Conservation (phyloP, 2,113 vertebrate species). For the Passer domesticus region DNA sequence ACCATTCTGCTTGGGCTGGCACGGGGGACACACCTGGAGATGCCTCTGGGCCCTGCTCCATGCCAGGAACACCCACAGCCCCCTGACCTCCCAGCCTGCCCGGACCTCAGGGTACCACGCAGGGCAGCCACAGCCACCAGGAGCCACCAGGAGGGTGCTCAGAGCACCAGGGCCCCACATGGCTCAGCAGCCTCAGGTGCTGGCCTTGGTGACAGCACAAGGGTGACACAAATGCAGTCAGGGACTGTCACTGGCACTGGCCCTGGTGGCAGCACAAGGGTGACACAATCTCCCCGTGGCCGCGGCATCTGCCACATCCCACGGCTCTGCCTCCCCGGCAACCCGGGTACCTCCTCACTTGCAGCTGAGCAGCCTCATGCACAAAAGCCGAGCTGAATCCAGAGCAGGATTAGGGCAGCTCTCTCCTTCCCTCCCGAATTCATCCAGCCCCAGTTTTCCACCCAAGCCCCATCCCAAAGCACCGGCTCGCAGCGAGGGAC, state of each 20-base stretch:
- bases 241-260: neutral
- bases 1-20: neutral
- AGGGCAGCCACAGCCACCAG: neutral
- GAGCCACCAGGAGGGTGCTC: neutral
- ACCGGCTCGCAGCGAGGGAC: neutral
- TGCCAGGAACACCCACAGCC: neutral
- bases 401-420: neutral
- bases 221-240: neutral
- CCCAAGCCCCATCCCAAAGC: neutral
- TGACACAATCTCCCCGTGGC: fast-evolving
- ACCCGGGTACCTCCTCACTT: conserved; percentile 40
- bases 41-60: neutral
- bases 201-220: neutral
- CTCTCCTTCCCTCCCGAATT: neutral
- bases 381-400: neutral
- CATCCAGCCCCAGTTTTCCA: neutral
- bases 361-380: neutral
- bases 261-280: neutral
- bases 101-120: neutral
- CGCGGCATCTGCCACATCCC: neutral
- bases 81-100: fast-evolving
- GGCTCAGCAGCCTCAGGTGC: neutral
- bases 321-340: conserved; percentile 67
- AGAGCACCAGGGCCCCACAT: neutral
- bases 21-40: neutral